Conservation (phyloP, 1,140 invertebrate genomes). For the Danaus melanippus region DNA sequence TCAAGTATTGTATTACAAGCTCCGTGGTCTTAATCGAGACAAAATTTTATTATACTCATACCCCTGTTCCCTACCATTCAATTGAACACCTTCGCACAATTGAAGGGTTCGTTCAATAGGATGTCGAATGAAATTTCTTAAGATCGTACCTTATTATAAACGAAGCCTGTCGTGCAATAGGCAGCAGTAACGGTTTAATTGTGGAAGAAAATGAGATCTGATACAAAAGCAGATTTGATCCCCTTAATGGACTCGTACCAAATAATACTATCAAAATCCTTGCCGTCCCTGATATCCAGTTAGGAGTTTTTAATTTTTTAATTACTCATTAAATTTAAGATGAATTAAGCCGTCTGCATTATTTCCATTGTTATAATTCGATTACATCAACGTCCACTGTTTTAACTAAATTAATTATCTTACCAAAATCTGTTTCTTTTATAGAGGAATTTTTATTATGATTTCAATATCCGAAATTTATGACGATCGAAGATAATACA, state of each 20-base stretch:
- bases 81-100: slow-evolving; percentile 70
- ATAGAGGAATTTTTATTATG: neutral
- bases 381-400: too few relatives aligned
- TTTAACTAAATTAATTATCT: neutral
- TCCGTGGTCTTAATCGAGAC: slow-evolving; percentile 65
- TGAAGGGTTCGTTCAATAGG: slow-evolving; percentile 66
- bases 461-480: neutral
- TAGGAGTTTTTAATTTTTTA: too few relatives aligned
- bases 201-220: slow-evolving; percentile 61
- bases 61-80: slow-evolving; percentile 64
- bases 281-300: neutral
- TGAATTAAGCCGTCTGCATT: too few relatives aligned
- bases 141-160: slow-evolving; percentile 65
- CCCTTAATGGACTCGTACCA: slow-evolving; percentile 57
- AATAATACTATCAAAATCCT: slow-evolving; percentile 34
- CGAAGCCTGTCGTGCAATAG: slow-evolving; percentile 61
- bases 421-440: neutral
- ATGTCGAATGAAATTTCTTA: slow-evolving; percentile 70
- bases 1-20: slow-evolving; percentile 66
- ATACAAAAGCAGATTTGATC: slow-evolving; percentile 65
- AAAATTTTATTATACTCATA: slow-evolving; percentile 69
- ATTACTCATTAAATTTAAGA: too few relatives aligned
- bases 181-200: slow-evolving; percentile 66
- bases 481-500: slow-evolving; percentile 1
- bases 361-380: too few relatives aligned